phyloP scores from a whole-genome alignment of 2,113 vertebrate genomes.

The Hydropotes inermis region DNA sequence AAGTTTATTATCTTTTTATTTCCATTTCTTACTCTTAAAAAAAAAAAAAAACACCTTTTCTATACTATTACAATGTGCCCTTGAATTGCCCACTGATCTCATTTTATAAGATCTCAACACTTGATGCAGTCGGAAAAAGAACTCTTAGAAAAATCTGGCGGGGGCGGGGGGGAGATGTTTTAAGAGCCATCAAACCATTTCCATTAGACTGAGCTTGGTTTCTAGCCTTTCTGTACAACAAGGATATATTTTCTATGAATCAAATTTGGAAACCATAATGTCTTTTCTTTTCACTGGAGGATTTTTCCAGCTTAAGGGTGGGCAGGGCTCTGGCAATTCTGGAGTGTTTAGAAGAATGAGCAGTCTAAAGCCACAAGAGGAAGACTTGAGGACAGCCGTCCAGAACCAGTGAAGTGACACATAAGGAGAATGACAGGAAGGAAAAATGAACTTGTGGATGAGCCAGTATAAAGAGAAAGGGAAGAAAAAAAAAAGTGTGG shows the following conservation, averaged over 20 bases:
- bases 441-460: not conserved
- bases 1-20: not conserved
- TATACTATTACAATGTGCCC: not conserved
- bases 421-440: not conserved
- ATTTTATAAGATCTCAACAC: not conserved
- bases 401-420: not conserved
- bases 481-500: not conserved
- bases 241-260: not conserved
- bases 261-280: not conserved
- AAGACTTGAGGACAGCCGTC: not conserved
- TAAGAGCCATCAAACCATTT: not conserved
- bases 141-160: not conserved
- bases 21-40: not conserved
- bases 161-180: not conserved
- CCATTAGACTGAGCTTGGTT: not conserved
- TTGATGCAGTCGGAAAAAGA: not conserved
- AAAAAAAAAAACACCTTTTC: not conserved
- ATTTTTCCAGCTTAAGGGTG: not conserved
- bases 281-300: not conserved
- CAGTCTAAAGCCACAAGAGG: not conserved
- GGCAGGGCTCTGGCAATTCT: not conserved
- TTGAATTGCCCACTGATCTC: not conserved
- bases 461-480: not conserved
- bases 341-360: not conserved
- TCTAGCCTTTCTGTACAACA: not conserved